phyloP scores from a whole-genome alignment of 2,888 invertebrate genomes.

The Parasteatoda lunata region DNA sequence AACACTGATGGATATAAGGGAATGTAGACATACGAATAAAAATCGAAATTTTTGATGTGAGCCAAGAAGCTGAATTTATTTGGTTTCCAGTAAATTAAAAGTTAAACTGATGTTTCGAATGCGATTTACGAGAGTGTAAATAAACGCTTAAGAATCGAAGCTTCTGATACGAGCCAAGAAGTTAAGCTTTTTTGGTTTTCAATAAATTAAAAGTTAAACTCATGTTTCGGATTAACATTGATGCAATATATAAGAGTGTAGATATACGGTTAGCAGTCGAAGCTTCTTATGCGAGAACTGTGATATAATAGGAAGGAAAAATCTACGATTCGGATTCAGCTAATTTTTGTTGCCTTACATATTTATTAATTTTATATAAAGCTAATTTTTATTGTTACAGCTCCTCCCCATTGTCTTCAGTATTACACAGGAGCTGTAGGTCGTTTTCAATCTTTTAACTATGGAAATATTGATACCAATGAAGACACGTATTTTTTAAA shows the following conservation, averaged over 20 bases:
- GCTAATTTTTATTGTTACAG: conserved; percentile 11
- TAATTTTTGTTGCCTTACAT: neutral
- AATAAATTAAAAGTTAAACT: too few species aligned
- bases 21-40: too few species aligned
- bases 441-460: conserved; percentile 88
- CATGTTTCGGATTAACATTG: neutral
- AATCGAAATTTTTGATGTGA: too few species aligned
- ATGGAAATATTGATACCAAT: conserved; percentile 78
- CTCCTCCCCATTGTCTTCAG: conserved; percentile 79
- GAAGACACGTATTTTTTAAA: conserved; percentile 47
- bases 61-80: too few species aligned
- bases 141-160: too few species aligned
- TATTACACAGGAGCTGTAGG: conserved; percentile 87
- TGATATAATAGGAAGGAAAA: neutral
- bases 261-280: neutral
- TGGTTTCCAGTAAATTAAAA: too few species aligned
- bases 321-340: neutral
- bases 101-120: too few species aligned
- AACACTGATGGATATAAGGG: too few species aligned
- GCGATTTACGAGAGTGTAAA: too few species aligned
- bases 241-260: neutral
- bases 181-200: too few species aligned
- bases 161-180: too few species aligned
- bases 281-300: neutral
- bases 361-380: neutral